phyloP scores from a whole-genome alignment of 2,797 vertebrate genomes.

The Bradypodion ventrale region DNA sequence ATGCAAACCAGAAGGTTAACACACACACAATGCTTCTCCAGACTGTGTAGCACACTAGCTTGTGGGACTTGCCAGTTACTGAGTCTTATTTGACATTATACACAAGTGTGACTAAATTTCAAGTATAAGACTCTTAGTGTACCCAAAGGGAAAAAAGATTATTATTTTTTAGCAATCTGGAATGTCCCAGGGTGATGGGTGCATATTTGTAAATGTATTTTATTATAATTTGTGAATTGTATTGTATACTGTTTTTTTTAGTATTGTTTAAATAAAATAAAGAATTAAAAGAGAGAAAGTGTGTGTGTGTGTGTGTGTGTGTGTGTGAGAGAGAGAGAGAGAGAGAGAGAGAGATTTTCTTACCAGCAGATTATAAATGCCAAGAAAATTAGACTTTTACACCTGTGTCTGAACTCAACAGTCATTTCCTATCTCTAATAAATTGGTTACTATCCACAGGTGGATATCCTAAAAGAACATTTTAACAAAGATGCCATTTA shows the following conservation, averaged over 20 bases:
- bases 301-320: too few relatives aligned
- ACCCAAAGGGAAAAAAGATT: too few relatives aligned
- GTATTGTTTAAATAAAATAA: too few relatives aligned
- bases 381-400: neutral
- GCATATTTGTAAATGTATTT: too few relatives aligned
- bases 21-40: neutral
- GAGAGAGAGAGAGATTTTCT: too few relatives aligned
- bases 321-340: too few relatives aligned
- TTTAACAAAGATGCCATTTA: neutral
- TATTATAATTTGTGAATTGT: too few relatives aligned
- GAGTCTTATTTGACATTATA: neutral
- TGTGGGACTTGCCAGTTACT: neutral
- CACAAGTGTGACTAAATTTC: neutral
- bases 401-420: neutral
- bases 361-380: neutral
- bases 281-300: too few relatives aligned
- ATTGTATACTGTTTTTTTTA: too few relatives aligned
- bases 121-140: too few relatives aligned
- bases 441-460: neutral
- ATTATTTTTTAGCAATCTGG: too few relatives aligned
- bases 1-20: neutral
- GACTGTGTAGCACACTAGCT: neutral
- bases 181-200: too few relatives aligned
- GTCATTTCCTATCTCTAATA: neutral
- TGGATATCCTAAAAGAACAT: neutral